A percentile compares a stretch with the other conserved stretches of the same genome.
Evolutionary conservation across 2,888 invertebrate genomes (phyloP).

Genomic region (Sicus ferrugineus): DNA sequence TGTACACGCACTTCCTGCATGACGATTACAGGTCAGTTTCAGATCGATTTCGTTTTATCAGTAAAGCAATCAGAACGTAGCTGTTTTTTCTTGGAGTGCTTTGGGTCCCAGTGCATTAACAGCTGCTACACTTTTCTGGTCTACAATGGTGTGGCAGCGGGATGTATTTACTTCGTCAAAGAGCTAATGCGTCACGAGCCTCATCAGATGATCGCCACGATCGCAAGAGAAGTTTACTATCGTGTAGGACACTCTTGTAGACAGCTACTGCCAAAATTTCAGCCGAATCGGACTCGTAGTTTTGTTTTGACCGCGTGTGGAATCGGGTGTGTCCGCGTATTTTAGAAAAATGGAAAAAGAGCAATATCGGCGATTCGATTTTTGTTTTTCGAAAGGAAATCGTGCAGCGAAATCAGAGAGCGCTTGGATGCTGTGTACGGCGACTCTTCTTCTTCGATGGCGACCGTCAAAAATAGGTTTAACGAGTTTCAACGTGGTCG

Average conservation of each 20-base stretch:
- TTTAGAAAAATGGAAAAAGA: slow-evolving; percentile 25
- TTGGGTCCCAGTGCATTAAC: slow-evolving; percentile 68
- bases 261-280: too few species aligned
- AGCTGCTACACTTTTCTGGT: slow-evolving; percentile 75
- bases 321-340: background rate
- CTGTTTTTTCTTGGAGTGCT: slow-evolving; percentile 47
- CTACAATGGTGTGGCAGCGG: slow-evolving; percentile 74
- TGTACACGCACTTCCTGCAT: slow-evolving; percentile 74
- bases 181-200: slow-evolving; percentile 51
- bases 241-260: too few species aligned
- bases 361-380: slow-evolving; percentile 28
- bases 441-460: slow-evolving; percentile 21
- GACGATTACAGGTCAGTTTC: slow-evolving; percentile 67
- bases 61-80: slow-evolving; percentile 38
- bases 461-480: slow-evolving; percentile 21
- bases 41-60: background rate
- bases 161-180: slow-evolving; percentile 66
- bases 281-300: too few species aligned
- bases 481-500: slow-evolving; percentile 22
- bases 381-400: slow-evolving; percentile 24
- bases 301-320: slow-evolving; percentile 2
- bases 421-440: slow-evolving; percentile 19
- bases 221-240: too few species aligned
- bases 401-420: slow-evolving; percentile 21
- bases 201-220: too few species aligned